Conservation (phyloP, 1,140 invertebrate genomes). For the Diabrotica virgifera region DNA sequence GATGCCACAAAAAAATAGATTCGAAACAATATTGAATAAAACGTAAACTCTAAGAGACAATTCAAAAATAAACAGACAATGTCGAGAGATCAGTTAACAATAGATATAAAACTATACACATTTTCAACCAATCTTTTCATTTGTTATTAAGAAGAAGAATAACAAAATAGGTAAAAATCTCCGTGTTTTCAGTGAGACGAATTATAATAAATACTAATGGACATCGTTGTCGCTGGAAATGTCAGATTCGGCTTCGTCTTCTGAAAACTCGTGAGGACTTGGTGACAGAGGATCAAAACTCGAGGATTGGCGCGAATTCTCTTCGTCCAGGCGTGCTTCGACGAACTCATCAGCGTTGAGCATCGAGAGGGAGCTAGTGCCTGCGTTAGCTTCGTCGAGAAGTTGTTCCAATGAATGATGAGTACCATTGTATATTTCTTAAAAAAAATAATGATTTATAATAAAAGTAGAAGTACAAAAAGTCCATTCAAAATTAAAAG, state of each 20-base stretch:
- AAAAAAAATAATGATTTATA: constrained; percentile 23
- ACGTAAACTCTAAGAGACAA: background rate
- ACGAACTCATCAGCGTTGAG: constrained; percentile 38
- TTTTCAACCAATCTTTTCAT: background rate
- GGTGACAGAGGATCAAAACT: constrained; percentile 46
- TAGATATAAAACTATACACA: background rate
- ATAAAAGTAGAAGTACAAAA: no score
- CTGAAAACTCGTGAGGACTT: constrained; percentile 42
- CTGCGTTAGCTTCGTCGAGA: constrained; percentile 29
- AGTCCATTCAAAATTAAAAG: no score
- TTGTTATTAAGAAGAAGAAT: constrained; percentile 15
- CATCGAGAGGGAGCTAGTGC: constrained; percentile 30
- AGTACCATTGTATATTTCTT: constrained; percentile 46
- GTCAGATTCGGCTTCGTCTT: constrained; percentile 49
- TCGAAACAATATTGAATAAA: no score
- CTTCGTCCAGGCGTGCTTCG: constrained; percentile 39
- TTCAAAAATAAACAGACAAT: background rate
- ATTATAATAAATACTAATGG: constrained; percentile 31
- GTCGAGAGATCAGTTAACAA: background rate
- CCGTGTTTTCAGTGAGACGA: background rate
- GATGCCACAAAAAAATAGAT: no score
- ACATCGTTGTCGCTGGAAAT: constrained; percentile 44
- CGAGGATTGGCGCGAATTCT: constrained; percentile 46
- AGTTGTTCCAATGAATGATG: constrained; percentile 34
- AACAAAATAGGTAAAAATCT: constrained; percentile 20